These are phyloP conservation scores for Smithornis capensis DNA, from an alignment of 2,113 vertebrate species.

Conservation along the genomic window DNA sequence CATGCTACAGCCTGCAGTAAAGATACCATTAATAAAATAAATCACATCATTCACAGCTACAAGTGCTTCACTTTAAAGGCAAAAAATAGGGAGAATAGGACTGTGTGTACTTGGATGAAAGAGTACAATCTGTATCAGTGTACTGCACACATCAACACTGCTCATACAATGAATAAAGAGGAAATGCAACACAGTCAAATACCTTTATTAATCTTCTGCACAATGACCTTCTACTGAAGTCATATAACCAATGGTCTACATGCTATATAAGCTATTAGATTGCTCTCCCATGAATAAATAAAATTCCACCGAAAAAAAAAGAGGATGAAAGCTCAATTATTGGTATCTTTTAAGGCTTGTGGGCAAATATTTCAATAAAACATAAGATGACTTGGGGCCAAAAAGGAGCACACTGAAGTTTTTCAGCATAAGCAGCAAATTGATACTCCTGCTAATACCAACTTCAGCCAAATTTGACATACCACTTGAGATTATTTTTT, in stretches of 20 bases:
- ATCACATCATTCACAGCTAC: constrained; percentile 54
- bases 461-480: not conserved
- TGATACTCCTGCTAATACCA: not conserved
- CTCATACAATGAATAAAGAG: constrained; percentile 60
- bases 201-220: constrained; percentile 54
- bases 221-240: constrained; percentile 7
- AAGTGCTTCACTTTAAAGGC: constrained; percentile 48
- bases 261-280: not conserved
- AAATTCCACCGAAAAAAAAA: not conserved
- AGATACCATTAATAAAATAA: constrained; percentile 62
- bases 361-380: constrained; percentile 3
- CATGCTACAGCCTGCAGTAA: constrained; percentile 48
- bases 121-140: constrained; percentile 66
- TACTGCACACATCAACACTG: constrained; percentile 35
- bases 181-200: constrained; percentile 53
- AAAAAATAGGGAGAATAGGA: constrained; percentile 49
- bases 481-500: not conserved
- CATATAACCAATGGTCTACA: not conserved
- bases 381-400: not conserved
- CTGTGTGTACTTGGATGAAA: constrained; percentile 62
- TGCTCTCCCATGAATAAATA: not conserved
- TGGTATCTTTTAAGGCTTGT: not conserved
- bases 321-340: not conserved
- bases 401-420: not conserved
- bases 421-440: not conserved